These are phyloP conservation scores for Melanerpes formicivorus DNA, from an alignment of 2,113 vertebrate species.

Conservation along the genomic window DNA sequence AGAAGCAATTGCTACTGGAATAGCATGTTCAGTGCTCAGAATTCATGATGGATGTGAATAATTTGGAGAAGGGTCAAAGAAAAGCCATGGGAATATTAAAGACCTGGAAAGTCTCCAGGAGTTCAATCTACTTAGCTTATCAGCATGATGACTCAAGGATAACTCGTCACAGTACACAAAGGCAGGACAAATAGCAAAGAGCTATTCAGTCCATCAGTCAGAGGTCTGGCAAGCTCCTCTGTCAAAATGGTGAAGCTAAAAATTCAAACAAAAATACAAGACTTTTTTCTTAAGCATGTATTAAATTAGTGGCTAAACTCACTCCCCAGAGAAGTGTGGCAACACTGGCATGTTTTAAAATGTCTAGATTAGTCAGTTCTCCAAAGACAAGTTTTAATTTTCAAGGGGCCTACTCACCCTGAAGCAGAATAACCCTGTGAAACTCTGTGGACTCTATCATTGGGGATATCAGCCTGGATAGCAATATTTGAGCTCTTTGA, in stretches of 20 bases:
- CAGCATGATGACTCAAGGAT: background rate
- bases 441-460: background rate
- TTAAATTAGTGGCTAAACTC: background rate
- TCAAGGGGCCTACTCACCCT: background rate
- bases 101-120: constrained; percentile 51
- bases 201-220: background rate
- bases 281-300: background rate
- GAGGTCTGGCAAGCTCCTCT: background rate
- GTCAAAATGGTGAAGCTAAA: background rate
- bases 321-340: background rate
- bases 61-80: constrained; percentile 55
- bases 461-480: background rate
- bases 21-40: constrained; percentile 2
- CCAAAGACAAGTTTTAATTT: background rate
- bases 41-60: constrained; percentile 44
- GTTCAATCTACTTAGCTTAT: constrained; percentile 46
- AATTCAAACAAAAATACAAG: background rate
- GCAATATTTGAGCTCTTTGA: background rate
- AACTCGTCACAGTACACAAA: background rate
- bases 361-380: background rate
- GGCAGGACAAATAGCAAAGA: constrained; percentile 8
- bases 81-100: constrained; percentile 64
- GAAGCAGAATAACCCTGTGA: background rate
- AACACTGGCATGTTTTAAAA: background rate
- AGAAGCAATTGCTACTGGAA: constrained; percentile 22